Base-by-base conservation (phyloP, 2,797 vertebrate species). In the Gymnoscopelus braueri region DNA sequence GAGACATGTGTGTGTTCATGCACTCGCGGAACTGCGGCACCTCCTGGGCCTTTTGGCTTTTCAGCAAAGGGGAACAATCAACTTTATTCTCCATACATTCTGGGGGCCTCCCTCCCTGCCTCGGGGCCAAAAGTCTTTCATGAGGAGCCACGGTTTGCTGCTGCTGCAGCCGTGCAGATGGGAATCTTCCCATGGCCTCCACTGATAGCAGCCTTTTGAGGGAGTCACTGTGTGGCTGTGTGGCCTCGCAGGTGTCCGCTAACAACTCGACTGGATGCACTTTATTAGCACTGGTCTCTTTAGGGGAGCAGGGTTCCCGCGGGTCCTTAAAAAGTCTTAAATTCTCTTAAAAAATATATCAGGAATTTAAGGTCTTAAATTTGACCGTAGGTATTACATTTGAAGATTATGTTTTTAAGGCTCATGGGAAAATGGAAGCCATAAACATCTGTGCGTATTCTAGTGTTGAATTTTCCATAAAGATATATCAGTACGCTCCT, bases 131-230 rank as follows among this genome's bases (percentile, higher is more conserved):
- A 84, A 95, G 95, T 93, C 96, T 96, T 96, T 97, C 95, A 97
- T 95, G 95, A 96, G 94, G 93, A 94, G 96, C 95, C 95, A 95
- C 92, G 85, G 71, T 81, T 82, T 19, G 82, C 86, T 89, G 75
- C 69, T 60, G 51, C 35, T 74, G 85, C 96, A 95, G 92, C 94
- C 95, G 93, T 96, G 95, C 95, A 92, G 93, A 95, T 95, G 95
- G 94, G 95, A 91, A 94, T 95, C 95, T 98, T 99, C 97, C 97
- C 97, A 99, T 98, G 97, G 95, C 88, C 87, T 67, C 86, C 78
- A 76, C 52, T 83, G 84, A 84, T 85, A 65, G 82, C 74, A 79
- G 75, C 56, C 72, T 84, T 90, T 81, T 84, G 79, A 90, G 87
- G 89, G 88, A 81, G 74, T 79, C 65, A 60, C 81, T 83, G 84